These are phyloP conservation scores for Priocnemis perturbator DNA, from an alignment of 2,888 invertebrate genomes.

Conservation along the genomic window DNA sequence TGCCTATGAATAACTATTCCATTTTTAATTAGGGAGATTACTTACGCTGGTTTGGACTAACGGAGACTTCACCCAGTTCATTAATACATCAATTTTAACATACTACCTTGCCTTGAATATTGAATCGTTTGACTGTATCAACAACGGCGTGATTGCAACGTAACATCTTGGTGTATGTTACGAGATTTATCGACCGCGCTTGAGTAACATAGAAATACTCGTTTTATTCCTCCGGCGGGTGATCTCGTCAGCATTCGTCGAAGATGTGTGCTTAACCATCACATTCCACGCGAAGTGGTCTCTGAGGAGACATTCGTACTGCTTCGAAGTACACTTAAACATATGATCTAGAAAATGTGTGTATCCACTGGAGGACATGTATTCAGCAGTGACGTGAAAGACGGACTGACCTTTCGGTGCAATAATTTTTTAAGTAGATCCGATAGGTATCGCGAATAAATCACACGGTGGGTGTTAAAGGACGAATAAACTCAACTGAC, in stretches of 20 bases:
- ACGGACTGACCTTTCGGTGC: constrained; percentile 26
- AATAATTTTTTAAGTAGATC: constrained; percentile 34
- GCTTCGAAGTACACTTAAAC: constrained; percentile 31
- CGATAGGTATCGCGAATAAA: background rate
- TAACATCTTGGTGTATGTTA: background rate
- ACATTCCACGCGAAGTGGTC: constrained; percentile 34
- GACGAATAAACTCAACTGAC: background rate
- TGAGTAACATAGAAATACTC: background rate
- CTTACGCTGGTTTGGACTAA: no score
- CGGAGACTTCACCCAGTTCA: no score
- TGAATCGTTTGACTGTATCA: no score
- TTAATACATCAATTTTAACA: no score
- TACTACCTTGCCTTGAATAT: no score
- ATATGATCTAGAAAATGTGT: constrained; percentile 13
- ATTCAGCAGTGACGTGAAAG: constrained; percentile 18
- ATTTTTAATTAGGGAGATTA: no score
- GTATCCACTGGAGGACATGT: constrained; percentile 14
- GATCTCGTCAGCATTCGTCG: constrained; percentile 20
- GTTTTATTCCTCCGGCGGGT: background rate
- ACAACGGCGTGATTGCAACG: no score
- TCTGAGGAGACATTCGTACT: constrained; percentile 40
- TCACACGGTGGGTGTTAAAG: background rate
- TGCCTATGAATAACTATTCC: no score
- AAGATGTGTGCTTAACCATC: constrained; percentile 21
- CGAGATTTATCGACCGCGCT: no score